These are phyloP conservation scores for Hippocampus mohnikei DNA, from an alignment of 2,113 vertebrate species.

Conservation along the genomic window DNA sequence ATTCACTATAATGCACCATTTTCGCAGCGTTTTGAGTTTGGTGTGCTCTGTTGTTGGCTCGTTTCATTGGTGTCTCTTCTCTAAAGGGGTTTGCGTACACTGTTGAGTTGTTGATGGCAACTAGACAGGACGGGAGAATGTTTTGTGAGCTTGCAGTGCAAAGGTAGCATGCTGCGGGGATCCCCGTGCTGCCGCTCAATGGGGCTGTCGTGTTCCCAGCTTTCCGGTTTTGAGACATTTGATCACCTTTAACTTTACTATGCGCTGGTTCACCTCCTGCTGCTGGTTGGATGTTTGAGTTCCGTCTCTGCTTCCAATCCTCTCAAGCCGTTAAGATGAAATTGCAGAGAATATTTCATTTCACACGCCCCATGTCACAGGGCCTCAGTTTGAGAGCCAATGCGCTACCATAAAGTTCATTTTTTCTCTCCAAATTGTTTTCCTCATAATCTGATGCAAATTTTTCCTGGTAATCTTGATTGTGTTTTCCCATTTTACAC, in stretches of 20 bases:
- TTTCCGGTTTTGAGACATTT: constrained; percentile 7
- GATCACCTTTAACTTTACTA: constrained; percentile 24
- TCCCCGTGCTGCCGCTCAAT: constrained; percentile 7
- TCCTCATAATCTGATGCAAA: background rate
- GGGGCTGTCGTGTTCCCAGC: constrained; percentile 28
- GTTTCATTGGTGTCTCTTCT: constrained; percentile 36
- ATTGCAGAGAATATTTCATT: too few species aligned
- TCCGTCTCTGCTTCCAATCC: too few species aligned
- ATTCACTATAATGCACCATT: background rate
- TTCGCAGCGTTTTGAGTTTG: background rate
- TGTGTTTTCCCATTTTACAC: background rate
- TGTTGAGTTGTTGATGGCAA: constrained; percentile 48
- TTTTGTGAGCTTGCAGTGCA: constrained; percentile 31
- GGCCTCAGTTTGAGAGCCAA: background rate
- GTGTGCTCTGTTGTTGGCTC: constrained; percentile 28
- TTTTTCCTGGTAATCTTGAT: constrained; percentile 5
- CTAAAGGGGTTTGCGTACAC: constrained; percentile 32
- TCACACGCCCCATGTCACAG: too few species aligned
- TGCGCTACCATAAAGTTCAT: background rate
- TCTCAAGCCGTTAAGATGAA: too few species aligned
- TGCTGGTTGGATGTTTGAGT: constrained; percentile 1
- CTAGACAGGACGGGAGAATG: constrained; percentile 43
- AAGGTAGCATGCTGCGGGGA: constrained; percentile 36
- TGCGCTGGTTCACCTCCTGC: constrained; percentile 11
- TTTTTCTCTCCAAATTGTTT: background rate